Percentiles rank a stretch among this genome's conserved stretches.
Evolutionary conservation across 2,113 vertebrate species (phyloP).

Genomic region (Semnornis frantzii): DNA sequence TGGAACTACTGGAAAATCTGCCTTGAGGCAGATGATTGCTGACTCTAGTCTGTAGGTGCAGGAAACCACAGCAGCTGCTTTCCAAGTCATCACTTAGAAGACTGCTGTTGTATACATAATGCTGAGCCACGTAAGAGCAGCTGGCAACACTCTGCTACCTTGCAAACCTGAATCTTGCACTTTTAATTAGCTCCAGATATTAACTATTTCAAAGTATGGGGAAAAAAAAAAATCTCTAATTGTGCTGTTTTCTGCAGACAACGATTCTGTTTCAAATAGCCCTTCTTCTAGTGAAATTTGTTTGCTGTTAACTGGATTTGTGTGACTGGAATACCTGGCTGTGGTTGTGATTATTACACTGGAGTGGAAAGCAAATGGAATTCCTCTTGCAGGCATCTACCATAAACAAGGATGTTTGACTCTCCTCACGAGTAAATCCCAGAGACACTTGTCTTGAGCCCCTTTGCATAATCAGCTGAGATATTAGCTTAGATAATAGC

Average conservation of each 20-base stretch:
- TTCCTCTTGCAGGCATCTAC: not conserved
- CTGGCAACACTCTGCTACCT: not conserved
- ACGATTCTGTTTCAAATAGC: not conserved
- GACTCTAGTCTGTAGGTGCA: not conserved
- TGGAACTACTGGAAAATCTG: accelerated
- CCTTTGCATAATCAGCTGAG: slow-evolving; percentile 37
- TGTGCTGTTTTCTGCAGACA: not conserved
- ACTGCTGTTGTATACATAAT: not conserved
- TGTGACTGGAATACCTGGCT: not conserved
- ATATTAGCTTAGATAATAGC: slow-evolving; percentile 66
- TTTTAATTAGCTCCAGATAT: not conserved
- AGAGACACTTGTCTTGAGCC: not conserved
- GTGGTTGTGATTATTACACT: not conserved
- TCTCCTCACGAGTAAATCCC: not conserved
- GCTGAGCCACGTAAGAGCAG: not conserved
- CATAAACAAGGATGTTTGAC: not conserved
- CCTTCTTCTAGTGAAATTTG: not conserved
- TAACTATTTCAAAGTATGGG: not conserved
- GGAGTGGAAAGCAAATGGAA: not conserved
- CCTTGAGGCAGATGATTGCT: accelerated
- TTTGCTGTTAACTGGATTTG: not conserved
- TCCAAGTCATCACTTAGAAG: not conserved
- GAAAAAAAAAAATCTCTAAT: not conserved
- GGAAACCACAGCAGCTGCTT: not conserved
- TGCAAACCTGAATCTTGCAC: not conserved